Evolutionary conservation across 2,797 vertebrate species (phyloP), one percentile per base, ranked within the genome.

Genomic region (Danio tinwini): DNA sequence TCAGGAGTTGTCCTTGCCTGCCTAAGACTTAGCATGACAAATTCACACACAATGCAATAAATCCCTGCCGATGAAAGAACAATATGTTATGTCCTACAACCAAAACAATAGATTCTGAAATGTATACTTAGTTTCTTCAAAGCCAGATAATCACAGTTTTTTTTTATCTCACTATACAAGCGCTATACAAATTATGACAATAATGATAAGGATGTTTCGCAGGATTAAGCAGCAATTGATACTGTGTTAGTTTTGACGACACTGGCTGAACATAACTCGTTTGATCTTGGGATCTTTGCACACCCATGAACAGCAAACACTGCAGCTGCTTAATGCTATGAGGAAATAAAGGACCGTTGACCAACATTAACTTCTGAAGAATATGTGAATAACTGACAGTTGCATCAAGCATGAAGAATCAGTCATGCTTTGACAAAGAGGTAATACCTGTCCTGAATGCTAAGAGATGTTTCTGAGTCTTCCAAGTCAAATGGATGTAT

Each of bases 351-450:
- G 77, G 76, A 83, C 78, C 74, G 78, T 84, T 84, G 82, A 67
- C 75, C 74, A 82, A 73, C 21, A 56, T 81, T 87, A 81, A 75
- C 62, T 84, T 82, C 74, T 84, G 61, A 87, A 81, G 29, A 74
- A 80, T 72, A 56, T 39, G 49, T 82, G 52, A 87, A 85, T 87
- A 16, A 13, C 37, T 17, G 40, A 69, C 52, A 16, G 17, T 47
- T 55, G 8, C 59, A 62, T 40, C 58, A 45, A 64, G 13, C 49
- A 37, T 5, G 6, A 74, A 82, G 82, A 81, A 44, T 45, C 10
- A 69, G 45, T 49, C 45, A 56, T 49, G 68, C 45, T 17, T 63
- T 63, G 59, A 44, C 5, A 40, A 8, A 68, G 63, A 7, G 14
- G 55, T 69, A 56, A 74, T 53, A 82, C 78, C 52, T 39, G 55